A percentile compares a stretch with the other conserved stretches of the same genome.
These are phyloP conservation scores for Mesitornis unicolor DNA, from an alignment of 2,113 vertebrate species.

Conservation along the genomic window DNA sequence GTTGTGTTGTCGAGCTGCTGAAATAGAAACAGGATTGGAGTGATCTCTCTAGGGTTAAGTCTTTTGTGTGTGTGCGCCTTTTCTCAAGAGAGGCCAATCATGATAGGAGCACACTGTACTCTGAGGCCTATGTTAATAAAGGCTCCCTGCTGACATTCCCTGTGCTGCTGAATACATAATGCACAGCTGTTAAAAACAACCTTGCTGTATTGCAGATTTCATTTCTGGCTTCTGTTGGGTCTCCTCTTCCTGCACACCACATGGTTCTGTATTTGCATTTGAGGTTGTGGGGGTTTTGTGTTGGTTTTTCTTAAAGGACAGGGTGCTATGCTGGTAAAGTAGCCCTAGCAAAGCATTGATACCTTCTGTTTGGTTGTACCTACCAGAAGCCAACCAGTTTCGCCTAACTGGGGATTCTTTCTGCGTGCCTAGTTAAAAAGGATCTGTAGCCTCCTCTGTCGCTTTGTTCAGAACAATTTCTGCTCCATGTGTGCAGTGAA, in stretches of 20 bases:
- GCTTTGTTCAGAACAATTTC: background rate
- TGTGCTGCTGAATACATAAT: constrained; percentile 55
- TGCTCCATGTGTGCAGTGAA: background rate
- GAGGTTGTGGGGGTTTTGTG: background rate
- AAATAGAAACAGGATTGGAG: constrained; percentile 26
- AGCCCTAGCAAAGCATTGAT: background rate
- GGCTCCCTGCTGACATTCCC: constrained; percentile 45
- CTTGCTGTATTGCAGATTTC: constrained; percentile 28
- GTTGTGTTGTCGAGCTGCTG: background rate
- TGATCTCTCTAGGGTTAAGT: constrained; percentile 50
- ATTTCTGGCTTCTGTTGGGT: background rate
- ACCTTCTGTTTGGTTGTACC: background rate
- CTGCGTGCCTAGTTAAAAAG: background rate
- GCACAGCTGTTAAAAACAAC: constrained; percentile 58
- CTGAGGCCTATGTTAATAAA: constrained; percentile 43
- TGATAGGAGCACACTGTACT: constrained; percentile 42
- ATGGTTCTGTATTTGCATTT: background rate
- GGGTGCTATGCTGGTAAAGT: background rate
- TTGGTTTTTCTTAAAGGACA: background rate
- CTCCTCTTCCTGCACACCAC: background rate
- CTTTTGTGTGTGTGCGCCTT: constrained; percentile 9
- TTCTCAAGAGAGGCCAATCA: constrained; percentile 51
- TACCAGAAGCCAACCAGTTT: background rate
- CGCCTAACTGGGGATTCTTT: background rate
- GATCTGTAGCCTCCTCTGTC: background rate